Evolutionary conservation across 92 coral and sea anemone genomes (phyloP).

Genomic region (Virgularia gustaviana): DNA sequence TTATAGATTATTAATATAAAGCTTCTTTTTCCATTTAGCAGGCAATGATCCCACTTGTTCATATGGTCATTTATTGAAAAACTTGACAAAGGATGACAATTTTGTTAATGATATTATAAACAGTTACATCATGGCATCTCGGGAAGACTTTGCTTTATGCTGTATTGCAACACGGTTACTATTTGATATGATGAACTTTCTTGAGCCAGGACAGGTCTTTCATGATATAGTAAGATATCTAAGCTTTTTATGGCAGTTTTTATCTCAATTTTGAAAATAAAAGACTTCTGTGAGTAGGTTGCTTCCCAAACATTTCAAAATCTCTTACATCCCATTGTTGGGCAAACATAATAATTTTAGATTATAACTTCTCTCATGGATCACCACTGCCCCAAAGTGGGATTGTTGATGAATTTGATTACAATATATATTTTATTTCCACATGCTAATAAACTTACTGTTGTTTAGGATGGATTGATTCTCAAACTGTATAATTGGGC

Average conservation of each 20-base stretch:
- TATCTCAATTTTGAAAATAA: not conserved
- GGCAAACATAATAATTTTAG: not conserved
- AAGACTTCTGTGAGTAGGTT: not conserved
- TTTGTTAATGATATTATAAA: conserved; percentile 78
- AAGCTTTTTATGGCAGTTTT: too few relatives aligned
- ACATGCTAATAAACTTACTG: too few relatives aligned
- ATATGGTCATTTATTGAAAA: conserved; percentile 79
- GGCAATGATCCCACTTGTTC: conserved; percentile 89
- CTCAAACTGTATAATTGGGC: conserved; percentile 78
- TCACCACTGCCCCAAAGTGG: too few relatives aligned
- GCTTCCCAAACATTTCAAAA: too few relatives aligned
- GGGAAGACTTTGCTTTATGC: conserved; percentile 79
- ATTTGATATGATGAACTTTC: conserved; percentile 75
- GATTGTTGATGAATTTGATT: too few relatives aligned
- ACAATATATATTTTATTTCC: too few relatives aligned
- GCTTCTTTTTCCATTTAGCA: too few relatives aligned
- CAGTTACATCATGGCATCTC: conserved; percentile 71
- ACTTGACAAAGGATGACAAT: conserved; percentile 74
- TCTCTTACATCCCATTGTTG: not conserved
- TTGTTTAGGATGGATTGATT: conserved; percentile 73
- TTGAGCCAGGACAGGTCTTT: conserved; percentile 81
- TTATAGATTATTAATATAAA: too few relatives aligned
- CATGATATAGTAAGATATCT: conserved; percentile 71
- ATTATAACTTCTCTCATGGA: too few relatives aligned
- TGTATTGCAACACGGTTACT: conserved; percentile 80